phyloP scores from a whole-genome alignment of 2,113 vertebrate species.

The Prochilodus magdalenae region DNA sequence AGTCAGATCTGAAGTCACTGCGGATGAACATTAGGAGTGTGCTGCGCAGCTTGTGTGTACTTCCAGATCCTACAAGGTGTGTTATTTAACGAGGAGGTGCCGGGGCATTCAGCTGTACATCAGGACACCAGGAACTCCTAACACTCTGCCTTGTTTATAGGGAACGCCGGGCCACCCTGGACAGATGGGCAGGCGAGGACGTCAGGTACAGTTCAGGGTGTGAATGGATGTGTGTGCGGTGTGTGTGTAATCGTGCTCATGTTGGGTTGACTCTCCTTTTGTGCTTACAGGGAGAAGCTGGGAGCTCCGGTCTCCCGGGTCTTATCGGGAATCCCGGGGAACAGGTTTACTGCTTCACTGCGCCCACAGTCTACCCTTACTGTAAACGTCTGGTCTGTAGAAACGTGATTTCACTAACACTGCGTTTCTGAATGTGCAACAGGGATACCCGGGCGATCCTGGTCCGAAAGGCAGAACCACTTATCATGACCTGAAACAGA shows the following conservation, averaged over 20 bases:
- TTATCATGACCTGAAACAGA: neutral
- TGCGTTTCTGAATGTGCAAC: conserved; percentile 46
- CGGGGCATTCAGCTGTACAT: too few species aligned
- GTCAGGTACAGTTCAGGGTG: conserved; percentile 25
- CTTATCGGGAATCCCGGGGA: conserved; percentile 30
- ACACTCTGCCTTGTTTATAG: conserved; percentile 21
- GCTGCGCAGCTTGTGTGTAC: too few species aligned
- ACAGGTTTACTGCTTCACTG: conserved; percentile 28
- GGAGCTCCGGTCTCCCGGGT: conserved; percentile 42
- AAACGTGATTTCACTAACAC: neutral
- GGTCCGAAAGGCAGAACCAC: conserved; percentile 64
- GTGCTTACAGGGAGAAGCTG: conserved; percentile 26
- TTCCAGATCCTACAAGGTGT: too few species aligned
- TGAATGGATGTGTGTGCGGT: neutral
- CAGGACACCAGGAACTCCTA: neutral
- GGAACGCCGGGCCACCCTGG: conserved; percentile 20
- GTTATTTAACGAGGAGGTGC: too few species aligned
- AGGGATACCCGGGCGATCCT: conserved; percentile 74
- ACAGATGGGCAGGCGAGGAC: neutral
- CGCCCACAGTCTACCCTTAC: neutral
- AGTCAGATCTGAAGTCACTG: too few species aligned
- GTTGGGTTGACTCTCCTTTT: neutral
- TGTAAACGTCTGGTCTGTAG: neutral
- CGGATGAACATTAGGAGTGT: too few species aligned
- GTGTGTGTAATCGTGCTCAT: neutral